Percentiles rank a stretch among this genome's conserved stretches.
Evolutionary conservation across 2,888 invertebrate genomes (phyloP).

Genomic region (Chymomyza fuscimana): DNA sequence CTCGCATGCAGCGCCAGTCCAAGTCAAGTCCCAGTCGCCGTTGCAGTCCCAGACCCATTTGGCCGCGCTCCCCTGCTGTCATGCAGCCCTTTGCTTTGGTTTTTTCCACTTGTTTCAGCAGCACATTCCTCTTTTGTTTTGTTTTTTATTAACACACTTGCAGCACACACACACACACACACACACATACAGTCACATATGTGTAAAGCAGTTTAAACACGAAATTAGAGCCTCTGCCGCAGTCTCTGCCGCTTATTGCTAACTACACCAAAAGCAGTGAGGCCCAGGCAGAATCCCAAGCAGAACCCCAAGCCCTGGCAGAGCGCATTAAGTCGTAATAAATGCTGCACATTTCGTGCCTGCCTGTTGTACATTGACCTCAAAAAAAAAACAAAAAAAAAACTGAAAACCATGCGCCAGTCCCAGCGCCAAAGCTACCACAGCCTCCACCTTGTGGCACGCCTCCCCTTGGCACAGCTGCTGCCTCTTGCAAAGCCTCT

Average conservation of each 20-base stretch:
- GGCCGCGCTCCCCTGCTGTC: constrained; percentile 50
- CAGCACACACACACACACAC: background rate
- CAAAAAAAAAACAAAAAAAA: constrained; percentile 41
- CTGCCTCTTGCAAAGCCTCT: constrained; percentile 3
- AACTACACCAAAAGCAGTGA: background rate
- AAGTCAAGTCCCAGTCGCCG: background rate
- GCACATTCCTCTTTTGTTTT: constrained; percentile 42
- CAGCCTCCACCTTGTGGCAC: constrained; percentile 15
- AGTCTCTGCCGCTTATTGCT: constrained; percentile 14
- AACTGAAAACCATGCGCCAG: background rate
- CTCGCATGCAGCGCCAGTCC: constrained; percentile 1
- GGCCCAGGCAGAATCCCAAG: background rate
- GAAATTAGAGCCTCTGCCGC: constrained; percentile 62
- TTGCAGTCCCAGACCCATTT: constrained; percentile 15
- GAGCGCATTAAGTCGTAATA: constrained; percentile 68
- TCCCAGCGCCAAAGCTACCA: constrained; percentile 21
- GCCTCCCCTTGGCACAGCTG: constrained; percentile 41
- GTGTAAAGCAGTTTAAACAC: constrained; percentile 69
- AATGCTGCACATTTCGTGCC: constrained; percentile 49
- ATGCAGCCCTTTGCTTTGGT: constrained; percentile 37
- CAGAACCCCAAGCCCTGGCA: background rate
- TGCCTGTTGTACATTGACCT: constrained; percentile 67
- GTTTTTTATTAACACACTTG: constrained; percentile 19
- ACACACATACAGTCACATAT: constrained; percentile 20
- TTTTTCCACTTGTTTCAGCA: constrained; percentile 58